Percentiles rank a stretch among this genome's conserved stretches.
Evolutionary conservation across 2,113 vertebrate species (phyloP).

Genomic region (Python bivittatus): DNA sequence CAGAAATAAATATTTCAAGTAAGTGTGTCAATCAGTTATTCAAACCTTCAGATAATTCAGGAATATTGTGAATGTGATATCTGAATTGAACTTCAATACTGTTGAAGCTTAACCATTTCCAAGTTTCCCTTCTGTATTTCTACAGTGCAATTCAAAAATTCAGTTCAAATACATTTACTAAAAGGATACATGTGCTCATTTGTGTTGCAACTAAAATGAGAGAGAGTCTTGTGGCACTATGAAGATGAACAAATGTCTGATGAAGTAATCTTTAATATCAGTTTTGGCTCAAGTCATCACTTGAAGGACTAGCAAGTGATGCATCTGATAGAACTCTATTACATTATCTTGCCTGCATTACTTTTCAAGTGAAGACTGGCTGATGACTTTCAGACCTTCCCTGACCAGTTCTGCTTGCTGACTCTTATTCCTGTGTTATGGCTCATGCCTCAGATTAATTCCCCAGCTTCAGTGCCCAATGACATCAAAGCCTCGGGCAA

Average conservation of each 20-base stretch:
- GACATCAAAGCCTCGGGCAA: not conserved
- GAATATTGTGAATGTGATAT: not conserved
- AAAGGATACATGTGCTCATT: not conserved
- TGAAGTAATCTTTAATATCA: not conserved
- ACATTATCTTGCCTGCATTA: not conserved
- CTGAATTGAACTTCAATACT: not conserved
- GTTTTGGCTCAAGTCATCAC: not conserved
- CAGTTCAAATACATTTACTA: not conserved
- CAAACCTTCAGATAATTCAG: not conserved
- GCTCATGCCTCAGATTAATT: not conserved
- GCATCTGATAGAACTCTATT: not conserved
- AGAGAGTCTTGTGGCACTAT: not conserved
- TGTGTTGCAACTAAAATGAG: not conserved
- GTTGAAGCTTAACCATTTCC: not conserved
- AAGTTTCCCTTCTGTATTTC: not conserved
- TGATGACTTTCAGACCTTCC: not conserved
- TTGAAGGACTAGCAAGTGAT: not conserved
- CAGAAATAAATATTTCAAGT: not conserved
- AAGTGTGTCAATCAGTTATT: not conserved
- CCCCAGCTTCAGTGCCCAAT: not conserved
- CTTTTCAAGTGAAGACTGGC: not conserved
- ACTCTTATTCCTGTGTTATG: not conserved
- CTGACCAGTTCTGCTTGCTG: not conserved
- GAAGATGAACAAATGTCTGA: not conserved
- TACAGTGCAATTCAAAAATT: not conserved